Percentiles rank a stretch among this genome's conserved stretches.
These are phyloP conservation scores for Morone chrysops DNA, from an alignment of 2,113 vertebrate species.

Conservation along the genomic window DNA sequence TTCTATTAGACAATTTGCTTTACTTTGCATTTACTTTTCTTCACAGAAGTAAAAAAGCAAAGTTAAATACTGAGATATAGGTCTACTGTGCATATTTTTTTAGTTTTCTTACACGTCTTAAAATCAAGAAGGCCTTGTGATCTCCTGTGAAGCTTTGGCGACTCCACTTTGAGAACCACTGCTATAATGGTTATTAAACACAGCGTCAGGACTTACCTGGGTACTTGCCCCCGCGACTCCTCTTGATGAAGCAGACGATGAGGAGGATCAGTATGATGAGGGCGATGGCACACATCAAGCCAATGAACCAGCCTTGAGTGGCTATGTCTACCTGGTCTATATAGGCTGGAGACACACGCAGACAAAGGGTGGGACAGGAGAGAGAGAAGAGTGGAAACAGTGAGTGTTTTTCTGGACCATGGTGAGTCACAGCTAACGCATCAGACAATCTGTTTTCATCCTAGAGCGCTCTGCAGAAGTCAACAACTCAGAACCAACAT, in stretches of 20 bases:
- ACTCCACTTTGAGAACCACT: too few relatives aligned
- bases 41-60: too few relatives aligned
- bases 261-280: conserved; percentile 97
- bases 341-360: conserved; percentile 86
- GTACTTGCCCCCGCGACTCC: conserved; percentile 97
- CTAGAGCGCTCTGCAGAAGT: not conserved
- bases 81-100: too few relatives aligned
- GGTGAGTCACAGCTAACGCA: conserved; percentile 1
- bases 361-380: conserved; percentile 9
- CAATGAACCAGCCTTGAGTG: conserved; percentile 99
- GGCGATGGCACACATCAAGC: conserved; percentile 97
- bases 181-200: not conserved
- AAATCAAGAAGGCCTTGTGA: too few relatives aligned
- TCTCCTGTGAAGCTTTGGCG: too few relatives aligned
- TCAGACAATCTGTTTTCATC: conserved; percentile 5
- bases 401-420: not conserved
- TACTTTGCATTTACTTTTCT: too few relatives aligned
- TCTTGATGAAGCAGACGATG: conserved; percentile 99
- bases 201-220: conserved; percentile 86
- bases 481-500: conserved; percentile 17
- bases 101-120: too few relatives aligned
- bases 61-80: too few relatives aligned
- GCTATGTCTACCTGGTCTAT: conserved; percentile 95
- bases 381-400: conserved; percentile 20
- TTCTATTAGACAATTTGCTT: too few relatives aligned